Base-by-base conservation (phyloP, 2,113 vertebrate genomes). In the Ascaphus truei region DNA sequence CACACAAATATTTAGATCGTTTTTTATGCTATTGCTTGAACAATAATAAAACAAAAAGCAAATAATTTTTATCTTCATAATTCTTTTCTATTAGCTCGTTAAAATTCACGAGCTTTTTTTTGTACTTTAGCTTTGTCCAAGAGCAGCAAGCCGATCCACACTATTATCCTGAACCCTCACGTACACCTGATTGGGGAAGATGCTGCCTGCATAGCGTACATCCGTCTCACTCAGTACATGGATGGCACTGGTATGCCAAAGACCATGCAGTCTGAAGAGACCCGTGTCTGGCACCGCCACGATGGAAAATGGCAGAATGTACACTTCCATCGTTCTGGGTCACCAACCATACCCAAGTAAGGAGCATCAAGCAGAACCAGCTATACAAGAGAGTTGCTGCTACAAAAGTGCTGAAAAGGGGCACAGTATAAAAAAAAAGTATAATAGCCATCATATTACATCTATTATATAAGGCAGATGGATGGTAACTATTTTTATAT, bases 281-380 rank as follows among this genome's bases (percentile, higher is more conserved):
- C 96, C 0, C 91, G 96, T 0, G 94, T 98, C 74, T 98, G 96
- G 96, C 96, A 98, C 77, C 95, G 96, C 66, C 93, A 95, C 0
- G 96, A 98, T 51, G 87, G 92, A 47, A 98, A 98, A 76, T 98
- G 96, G 96, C 96, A 98, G 85, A 98, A 98, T 13, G 93, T 98
- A 76, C 96, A 98, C 79, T 97, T 98, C 84, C 96, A 98, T 73
- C 95, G 96, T 78, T 98, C 96, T 1, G 96, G 96, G 50, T 94
- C 96, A 0, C 94, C 93, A 59, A 95, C 95, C 9, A 89, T 96
- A 48, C 94, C 96, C 88, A 96, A 96, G 93, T 98, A 87, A 92
- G 91, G 53, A 71, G 52, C 4, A 37, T 34, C 33, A n/a, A n/a
- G n/a, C n/a, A n/a, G n/a, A n/a, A n/a, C 10, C 25, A 29, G 22